Base-by-base conservation (phyloP, 2,888 invertebrate genomes). In the Tryphoninae sp. region DNA sequence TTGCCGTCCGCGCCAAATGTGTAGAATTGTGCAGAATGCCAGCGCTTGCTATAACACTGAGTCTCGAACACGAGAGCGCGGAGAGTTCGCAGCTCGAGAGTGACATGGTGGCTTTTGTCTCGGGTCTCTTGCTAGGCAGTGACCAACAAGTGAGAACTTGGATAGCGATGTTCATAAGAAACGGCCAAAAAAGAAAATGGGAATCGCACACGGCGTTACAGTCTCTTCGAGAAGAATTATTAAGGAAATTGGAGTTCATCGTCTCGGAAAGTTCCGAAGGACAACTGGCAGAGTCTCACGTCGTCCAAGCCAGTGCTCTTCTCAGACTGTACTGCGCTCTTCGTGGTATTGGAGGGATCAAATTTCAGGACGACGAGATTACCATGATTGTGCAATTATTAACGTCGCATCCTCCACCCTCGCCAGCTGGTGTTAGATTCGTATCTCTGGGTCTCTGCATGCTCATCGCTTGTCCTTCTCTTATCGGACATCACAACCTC, bases 301-400 rank as follows among this genome's bases (percentile, higher is more conserved):
- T 96, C 7, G 96, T 98, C 0, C 96, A 97, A 91, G 98, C 97
- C 0, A 97, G 98, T n/a, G 97, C 98, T 0, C 93, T 98, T 58
- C 92, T 98, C 33, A 93, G 98, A 59, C 93, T 99, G 0, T 98
- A 98, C 90, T 98, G 98, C 92, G 98, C 98, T 0, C 93, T 99
- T 0, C 94, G 98, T 86, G 98, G 98, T 62, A 97, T 98, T 78
- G 98, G 98, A 0, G 97, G 97, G 0, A 96, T 98, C 13, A 98
- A 98, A 90, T 96, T 97, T 89, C 96, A 96, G 89, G 98, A 98
- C 89, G 98, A 98, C 86, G 99, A 99, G 93, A 95, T 98, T 23
- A 94, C 95, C 76, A 94, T 96, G 65, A 93, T 99, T 42, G 95
- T 98, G 13, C 95, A 96, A 88, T 93, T 99, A 61, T 94, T 98